phyloP scores from a whole-genome alignment of 1,140 invertebrate genomes.

The Calephelis virginiensis region DNA sequence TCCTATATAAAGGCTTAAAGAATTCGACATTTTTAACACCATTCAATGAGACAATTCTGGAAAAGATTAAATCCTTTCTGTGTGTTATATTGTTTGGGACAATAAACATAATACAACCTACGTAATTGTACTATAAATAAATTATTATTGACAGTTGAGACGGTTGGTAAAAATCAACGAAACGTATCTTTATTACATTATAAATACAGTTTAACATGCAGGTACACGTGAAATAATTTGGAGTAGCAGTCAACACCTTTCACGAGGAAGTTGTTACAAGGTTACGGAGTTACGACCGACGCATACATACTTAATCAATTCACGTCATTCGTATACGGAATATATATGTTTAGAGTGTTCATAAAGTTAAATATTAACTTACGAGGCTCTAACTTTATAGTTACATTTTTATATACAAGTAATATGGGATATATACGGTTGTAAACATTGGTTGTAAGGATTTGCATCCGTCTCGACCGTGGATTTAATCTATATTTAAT shows the following conservation, averaged over 20 bases:
- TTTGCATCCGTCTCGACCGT: too few relatives aligned
- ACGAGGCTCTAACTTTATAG: neutral
- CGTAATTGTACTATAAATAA: neutral
- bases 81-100: neutral
- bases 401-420: too few relatives aligned
- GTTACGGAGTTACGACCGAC: slow-evolving; percentile 11
- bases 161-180: neutral
- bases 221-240: neutral
- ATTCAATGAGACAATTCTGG: neutral
- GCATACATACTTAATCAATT: slow-evolving; percentile 6
- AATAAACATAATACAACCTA: too few relatives aligned
- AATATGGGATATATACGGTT: too few relatives aligned
- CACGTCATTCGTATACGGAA: slow-evolving; percentile 7
- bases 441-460: too few relatives aligned
- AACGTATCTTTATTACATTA: neutral
- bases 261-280: slow-evolving; percentile 21
- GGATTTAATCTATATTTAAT: too few relatives aligned
- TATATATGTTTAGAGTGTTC: slow-evolving; percentile 1
- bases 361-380: neutral
- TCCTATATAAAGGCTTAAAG: too few relatives aligned
- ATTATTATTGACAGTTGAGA: neutral
- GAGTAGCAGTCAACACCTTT: slow-evolving; percentile 11
- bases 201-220: neutral
- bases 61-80: neutral
- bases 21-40: too few relatives aligned